A percentile compares a stretch with the other conserved stretches of the same genome.
Evolutionary conservation across 2,113 vertebrate species (phyloP).

Genomic region (Prochilodus magdalenae): DNA sequence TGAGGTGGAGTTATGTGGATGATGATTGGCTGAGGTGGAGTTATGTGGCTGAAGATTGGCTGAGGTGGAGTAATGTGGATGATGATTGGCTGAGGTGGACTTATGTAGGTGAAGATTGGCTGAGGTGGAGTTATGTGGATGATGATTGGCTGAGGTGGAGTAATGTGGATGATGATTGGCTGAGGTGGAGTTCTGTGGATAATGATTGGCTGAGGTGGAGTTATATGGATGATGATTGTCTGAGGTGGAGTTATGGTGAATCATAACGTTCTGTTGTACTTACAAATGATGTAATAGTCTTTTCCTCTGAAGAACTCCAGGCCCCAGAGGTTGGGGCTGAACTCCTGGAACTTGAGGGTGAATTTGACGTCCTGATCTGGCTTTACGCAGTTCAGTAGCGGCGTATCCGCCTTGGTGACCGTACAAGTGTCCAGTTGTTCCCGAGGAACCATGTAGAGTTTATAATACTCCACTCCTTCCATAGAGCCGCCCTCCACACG

Average conservation of each 20-base stretch:
- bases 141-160: neutral
- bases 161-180: neutral
- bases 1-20: neutral
- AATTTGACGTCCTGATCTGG: conserved; percentile 99
- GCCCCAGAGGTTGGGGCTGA: conserved; percentile 98
- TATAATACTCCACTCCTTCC: conserved; percentile 95
- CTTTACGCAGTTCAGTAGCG: conserved; percentile 96
- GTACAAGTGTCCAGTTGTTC: conserved; percentile 96
- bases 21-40: neutral
- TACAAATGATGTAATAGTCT: conserved; percentile 99
- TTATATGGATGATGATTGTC: neutral
- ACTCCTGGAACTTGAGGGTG: conserved; percentile 99
- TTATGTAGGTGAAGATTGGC: neutral
- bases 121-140: neutral
- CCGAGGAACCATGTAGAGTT: conserved; percentile 97
- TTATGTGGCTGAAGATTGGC: neutral
- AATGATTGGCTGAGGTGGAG: neutral
- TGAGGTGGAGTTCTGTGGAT: neutral
- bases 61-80: neutral
- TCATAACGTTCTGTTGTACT: conserved; percentile 70
- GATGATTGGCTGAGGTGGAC: neutral
- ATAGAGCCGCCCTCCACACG: conserved; percentile 90
- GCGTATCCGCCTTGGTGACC: conserved; percentile 95
- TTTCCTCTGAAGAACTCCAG: conserved; percentile 96
- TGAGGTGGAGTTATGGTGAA: neutral